Conservation (phyloP, 2,113 vertebrate species). For the Garra rufa region DNA sequence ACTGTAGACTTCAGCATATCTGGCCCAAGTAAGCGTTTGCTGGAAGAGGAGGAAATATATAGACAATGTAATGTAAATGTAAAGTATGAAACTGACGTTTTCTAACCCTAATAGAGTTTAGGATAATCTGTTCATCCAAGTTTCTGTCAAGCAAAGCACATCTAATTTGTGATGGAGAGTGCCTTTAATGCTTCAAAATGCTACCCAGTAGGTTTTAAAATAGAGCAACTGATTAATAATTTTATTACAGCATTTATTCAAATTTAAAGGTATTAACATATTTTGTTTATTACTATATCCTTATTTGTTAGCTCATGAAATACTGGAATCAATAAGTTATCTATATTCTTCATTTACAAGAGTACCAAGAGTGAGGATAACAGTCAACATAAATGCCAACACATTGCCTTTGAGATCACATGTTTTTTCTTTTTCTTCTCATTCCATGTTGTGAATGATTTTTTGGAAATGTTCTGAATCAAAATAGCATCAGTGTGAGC, state of each 20-base stretch:
- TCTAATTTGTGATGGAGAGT: no score
- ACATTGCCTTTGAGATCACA: no score
- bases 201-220: not conserved
- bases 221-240: not conserved
- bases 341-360: not conserved
- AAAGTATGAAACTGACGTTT: no score
- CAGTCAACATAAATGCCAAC: not conserved
- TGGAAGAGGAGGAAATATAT: no score
- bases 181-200: no score
- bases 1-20: no score
- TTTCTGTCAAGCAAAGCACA: no score
- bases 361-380: not conserved
- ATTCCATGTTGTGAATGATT: not conserved
- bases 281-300: not conserved
- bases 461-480: conserved; percentile 48
- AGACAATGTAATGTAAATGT: no score
- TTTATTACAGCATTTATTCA: not conserved
- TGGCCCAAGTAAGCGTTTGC: no score
- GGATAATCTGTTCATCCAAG: no score
- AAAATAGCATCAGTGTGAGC: conserved; percentile 72
- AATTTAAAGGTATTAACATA: not conserved
- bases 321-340: not conserved
- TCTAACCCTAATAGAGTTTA: no score
- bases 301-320: not conserved
- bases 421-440: not conserved